These are phyloP conservation scores for Melinaea menophilus DNA, from an alignment of 2,888 invertebrate genomes.

Conservation along the genomic window DNA sequence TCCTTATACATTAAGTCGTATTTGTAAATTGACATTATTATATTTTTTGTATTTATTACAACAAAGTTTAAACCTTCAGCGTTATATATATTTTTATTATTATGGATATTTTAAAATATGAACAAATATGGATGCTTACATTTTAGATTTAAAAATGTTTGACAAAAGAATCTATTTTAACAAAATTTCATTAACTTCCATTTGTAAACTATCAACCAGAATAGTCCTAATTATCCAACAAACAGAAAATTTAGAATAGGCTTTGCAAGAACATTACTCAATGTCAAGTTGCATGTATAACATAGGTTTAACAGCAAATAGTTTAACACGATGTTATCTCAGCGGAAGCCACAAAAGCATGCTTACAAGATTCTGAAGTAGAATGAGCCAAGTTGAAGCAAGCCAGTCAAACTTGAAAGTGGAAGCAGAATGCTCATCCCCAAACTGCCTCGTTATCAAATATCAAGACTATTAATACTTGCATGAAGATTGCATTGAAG, in stretches of 20 bases:
- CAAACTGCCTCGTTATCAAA: constrained; percentile 1
- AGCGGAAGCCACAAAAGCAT: neutral
- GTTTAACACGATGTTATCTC: too few relatives aligned
- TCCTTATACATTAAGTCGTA: too few relatives aligned
- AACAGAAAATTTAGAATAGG: constrained; percentile 27
- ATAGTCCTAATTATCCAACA: constrained; percentile 26
- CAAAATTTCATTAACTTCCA: constrained; percentile 12
- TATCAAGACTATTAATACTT: neutral
- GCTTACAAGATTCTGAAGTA: neutral
- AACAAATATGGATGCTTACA: too few relatives aligned
- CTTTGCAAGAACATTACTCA: too few relatives aligned
- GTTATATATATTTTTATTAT: too few relatives aligned
- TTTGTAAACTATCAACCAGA: constrained; percentile 24
- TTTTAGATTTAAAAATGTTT: too few relatives aligned
- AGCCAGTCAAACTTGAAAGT: neutral
- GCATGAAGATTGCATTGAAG: neutral
- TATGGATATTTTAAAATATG: too few relatives aligned
- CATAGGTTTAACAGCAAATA: neutral
- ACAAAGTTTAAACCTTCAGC: too few relatives aligned
- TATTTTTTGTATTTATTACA: too few relatives aligned
- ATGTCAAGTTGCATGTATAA: constrained; percentile 1
- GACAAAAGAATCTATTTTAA: neutral
- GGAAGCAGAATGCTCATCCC: neutral
- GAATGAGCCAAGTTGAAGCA: neutral
- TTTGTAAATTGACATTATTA: too few relatives aligned